Percentiles rank a stretch among this genome's conserved stretches.
Evolutionary conservation across 2,888 invertebrate genomes (phyloP).

Genomic region (Zygothrica quintamaculata): DNA sequence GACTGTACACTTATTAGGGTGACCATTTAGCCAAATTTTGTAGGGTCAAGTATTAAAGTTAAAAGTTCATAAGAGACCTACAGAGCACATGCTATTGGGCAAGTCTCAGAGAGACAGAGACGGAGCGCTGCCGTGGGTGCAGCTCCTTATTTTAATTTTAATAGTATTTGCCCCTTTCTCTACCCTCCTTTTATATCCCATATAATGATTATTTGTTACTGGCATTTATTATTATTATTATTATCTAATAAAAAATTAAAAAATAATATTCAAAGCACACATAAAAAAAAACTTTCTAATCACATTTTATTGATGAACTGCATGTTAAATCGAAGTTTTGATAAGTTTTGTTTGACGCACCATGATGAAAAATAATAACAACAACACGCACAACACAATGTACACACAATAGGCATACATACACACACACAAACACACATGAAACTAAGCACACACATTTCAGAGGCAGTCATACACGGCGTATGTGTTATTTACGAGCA

Average conservation of each 20-base stretch:
- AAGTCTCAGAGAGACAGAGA: too few relatives aligned
- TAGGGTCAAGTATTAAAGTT: too few relatives aligned
- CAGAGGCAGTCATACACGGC: too few relatives aligned
- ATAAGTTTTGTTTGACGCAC: conserved; percentile 40
- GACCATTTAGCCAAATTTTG: too few relatives aligned
- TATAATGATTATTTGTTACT: conserved; percentile 13
- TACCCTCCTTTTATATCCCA: neutral
- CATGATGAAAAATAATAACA: conserved; percentile 15
- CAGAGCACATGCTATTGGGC: too few relatives aligned
- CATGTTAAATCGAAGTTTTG: conserved; percentile 39
- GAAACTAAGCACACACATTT: neutral
- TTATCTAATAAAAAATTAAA: conserved; percentile 44
- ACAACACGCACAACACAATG: conserved; percentile 1
- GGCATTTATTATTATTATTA: conserved; percentile 31
- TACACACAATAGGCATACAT: conserved; percentile 2
- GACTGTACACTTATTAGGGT: too few relatives aligned
- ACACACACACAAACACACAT: conserved; percentile 8
- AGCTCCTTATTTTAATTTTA: too few relatives aligned
- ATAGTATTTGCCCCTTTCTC: too few relatives aligned
- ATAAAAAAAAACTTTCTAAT: conserved; percentile 70
- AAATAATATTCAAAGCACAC: conserved; percentile 31
- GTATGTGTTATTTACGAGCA: conserved; percentile 43
- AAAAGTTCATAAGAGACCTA: too few relatives aligned
- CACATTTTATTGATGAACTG: conserved; percentile 62
- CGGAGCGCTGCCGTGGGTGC: too few relatives aligned